A percentile compares a stretch with the other conserved stretches of the same genome.
Conservation (phyloP, 2,888 invertebrate genomes). For the Hemicrepidius hirtus region DNA sequence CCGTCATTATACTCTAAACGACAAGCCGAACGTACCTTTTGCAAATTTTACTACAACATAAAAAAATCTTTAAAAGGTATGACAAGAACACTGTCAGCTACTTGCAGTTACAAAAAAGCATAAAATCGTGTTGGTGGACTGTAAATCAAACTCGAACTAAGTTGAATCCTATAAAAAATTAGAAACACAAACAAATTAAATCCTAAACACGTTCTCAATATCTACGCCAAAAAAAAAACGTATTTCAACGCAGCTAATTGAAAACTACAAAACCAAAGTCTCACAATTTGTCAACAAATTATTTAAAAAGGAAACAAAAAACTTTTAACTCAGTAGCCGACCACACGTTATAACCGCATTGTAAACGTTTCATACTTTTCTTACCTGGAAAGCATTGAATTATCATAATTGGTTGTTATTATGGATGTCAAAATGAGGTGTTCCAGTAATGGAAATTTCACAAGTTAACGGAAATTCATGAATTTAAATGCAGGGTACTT, state of each 20-base stretch:
- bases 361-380: background rate
- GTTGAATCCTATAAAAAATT: background rate
- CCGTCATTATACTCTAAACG: conserved; percentile 32
- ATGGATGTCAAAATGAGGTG: conserved; percentile 15
- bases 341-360: conserved; percentile 18
- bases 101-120: background rate
- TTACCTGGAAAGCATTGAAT: conserved; percentile 26
- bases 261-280: background rate
- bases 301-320: background rate
- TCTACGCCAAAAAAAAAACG: too few relatives aligned
- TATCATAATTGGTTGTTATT: conserved; percentile 31
- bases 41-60: background rate
- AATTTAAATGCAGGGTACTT: conserved; percentile 14
- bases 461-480: conserved; percentile 25
- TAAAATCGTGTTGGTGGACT: background rate
- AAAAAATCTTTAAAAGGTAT: background rate
- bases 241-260: background rate
- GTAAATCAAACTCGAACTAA: background rate
- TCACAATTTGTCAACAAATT: background rate
- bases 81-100: background rate
- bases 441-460: conserved; percentile 16
- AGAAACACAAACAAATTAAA: background rate
- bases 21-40: background rate
- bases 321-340: conserved; percentile 18
- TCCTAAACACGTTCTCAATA: too few relatives aligned